A percentile compares a stretch with the other conserved stretches of the same genome.
phyloP scores from a whole-genome alignment of 2,113 vertebrate genomes.

The Heloderma charlesbogerti region DNA sequence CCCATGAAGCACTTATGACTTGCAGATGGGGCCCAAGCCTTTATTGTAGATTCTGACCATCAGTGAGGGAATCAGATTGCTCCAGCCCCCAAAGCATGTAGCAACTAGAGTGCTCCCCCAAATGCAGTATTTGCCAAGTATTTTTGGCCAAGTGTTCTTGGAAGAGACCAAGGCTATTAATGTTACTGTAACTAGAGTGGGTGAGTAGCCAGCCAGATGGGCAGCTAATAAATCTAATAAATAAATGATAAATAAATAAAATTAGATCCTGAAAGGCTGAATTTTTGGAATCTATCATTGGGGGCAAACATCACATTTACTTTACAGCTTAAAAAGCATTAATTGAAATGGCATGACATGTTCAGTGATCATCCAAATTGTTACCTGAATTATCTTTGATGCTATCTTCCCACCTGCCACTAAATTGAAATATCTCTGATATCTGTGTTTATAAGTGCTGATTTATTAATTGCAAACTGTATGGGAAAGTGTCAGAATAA shows the following conservation, averaged over 20 bases:
- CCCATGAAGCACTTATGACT: not conserved
- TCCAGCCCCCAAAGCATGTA: not conserved
- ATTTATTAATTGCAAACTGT: slow-evolving; percentile 13
- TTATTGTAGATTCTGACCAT: not conserved
- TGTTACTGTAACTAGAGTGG: too few species aligned
- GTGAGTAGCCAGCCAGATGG: too few species aligned
- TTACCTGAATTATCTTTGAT: not conserved
- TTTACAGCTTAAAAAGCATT: slow-evolving; percentile 3
- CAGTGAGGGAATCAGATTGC: not conserved
- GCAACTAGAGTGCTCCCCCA: not conserved
- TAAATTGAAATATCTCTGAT: not conserved
- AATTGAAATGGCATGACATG: not conserved
- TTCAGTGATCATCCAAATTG: not conserved
- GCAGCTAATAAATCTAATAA: too few species aligned
- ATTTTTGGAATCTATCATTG: not conserved
- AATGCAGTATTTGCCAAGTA: not conserved
- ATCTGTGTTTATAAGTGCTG: not conserved
- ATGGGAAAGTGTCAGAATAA: slow-evolving; percentile 13
- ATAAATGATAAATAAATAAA: too few species aligned
- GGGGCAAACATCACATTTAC: not conserved
- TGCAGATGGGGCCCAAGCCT: not conserved
- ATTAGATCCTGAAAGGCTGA: not conserved
- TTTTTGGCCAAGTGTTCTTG: not conserved
- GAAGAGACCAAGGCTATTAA: not conserved
- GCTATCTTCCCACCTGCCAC: not conserved